Percentiles rank a stretch among this genome's conserved stretches.
Conservation (phyloP, 2,113 vertebrate species). For the Verasper variegatus region DNA sequence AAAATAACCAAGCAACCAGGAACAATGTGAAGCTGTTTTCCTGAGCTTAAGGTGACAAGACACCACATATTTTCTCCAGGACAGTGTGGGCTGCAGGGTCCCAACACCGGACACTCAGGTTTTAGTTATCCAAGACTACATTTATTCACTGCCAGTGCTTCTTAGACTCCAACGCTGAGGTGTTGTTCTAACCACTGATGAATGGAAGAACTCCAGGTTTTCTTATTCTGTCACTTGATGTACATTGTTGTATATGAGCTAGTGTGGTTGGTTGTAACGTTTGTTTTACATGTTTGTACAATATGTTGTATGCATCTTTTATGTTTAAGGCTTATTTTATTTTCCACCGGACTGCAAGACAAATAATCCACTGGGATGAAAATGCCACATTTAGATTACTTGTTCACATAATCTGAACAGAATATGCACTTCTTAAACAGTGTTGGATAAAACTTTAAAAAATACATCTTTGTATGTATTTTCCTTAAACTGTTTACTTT, state of each 20-base stretch:
- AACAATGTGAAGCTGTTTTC: conserved; percentile 50
- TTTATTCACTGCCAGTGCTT: neutral
- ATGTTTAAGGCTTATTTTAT: neutral
- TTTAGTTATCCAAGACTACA: neutral
- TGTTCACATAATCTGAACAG: too few species aligned
- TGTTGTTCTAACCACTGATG: neutral
- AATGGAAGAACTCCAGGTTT: neutral
- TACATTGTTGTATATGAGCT: neutral
- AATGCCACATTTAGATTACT: too few species aligned
- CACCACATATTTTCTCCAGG: conserved; percentile 30
- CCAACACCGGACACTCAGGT: neutral
- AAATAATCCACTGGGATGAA: neutral
- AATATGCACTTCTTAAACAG: too few species aligned
- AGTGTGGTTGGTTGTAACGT: neutral
- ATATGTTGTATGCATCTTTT: neutral
- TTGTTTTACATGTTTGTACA: neutral
- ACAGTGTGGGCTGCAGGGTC: neutral
- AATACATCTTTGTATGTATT: too few species aligned
- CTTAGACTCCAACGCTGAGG: neutral
- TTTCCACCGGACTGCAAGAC: neutral
- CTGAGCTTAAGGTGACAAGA: conserved; percentile 46
- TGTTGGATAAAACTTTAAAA: too few species aligned
- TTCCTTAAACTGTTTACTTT: too few species aligned
- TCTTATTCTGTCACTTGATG: neutral
- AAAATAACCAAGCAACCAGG: conserved; percentile 44